phyloP scores from a whole-genome alignment of 2,113 vertebrate species.

The Meleagris gallopavo region DNA sequence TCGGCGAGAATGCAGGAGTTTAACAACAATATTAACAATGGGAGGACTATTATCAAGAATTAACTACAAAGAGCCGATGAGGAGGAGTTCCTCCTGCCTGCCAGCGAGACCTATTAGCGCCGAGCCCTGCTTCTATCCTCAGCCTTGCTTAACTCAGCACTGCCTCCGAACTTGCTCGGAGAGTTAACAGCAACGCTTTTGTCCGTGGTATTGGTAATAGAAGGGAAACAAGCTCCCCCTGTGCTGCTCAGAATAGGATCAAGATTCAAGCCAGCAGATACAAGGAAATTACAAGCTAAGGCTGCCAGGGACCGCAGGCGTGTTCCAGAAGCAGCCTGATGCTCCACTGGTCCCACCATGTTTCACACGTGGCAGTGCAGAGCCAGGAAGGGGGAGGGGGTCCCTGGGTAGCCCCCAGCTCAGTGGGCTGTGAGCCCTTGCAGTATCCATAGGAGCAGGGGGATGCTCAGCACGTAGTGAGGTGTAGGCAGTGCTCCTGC shows the following conservation, averaged over 20 bases:
- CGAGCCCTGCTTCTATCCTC: neutral
- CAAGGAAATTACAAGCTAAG: rapidly evolving
- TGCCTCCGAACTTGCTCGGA: neutral
- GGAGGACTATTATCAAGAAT: slow-evolving; percentile 63
- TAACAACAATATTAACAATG: slow-evolving; percentile 79
- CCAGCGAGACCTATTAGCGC: neutral
- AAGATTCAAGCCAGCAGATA: neutral
- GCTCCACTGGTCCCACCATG: neutral
- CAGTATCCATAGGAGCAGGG: neutral
- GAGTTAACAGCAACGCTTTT: neutral
- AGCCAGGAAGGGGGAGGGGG: neutral
- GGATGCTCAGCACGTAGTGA: neutral
- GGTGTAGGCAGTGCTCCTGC: neutral
- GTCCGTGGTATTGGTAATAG: rapidly evolving
- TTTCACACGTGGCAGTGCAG: rapidly evolving
- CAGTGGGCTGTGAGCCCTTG: neutral
- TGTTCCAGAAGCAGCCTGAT: neutral
- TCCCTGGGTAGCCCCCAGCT: rapidly evolving
- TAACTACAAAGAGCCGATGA: slow-evolving; percentile 19
- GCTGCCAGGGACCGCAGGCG: neutral
- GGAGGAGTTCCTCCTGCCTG: slow-evolving; percentile 42
- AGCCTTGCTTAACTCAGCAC: neutral
- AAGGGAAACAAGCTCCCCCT: neutral
- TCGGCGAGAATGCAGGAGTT: slow-evolving; percentile 74
- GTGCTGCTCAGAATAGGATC: neutral